Conservation (phyloP, 2,888 invertebrate genomes). For the Hypomecis atomaria region DNA sequence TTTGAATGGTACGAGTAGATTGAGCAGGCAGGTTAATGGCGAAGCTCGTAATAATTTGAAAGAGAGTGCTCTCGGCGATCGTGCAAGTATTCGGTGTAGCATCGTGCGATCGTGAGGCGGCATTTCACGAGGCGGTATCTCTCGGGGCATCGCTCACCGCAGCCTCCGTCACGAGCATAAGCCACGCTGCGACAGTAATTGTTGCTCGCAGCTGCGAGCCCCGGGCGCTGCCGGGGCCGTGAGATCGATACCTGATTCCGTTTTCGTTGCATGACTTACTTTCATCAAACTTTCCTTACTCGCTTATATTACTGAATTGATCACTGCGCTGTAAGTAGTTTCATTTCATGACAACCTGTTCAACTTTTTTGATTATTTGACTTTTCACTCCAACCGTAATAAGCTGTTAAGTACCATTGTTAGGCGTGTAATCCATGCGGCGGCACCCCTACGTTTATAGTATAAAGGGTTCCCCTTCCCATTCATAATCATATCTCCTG, state of each 20-base stretch:
- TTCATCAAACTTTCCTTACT: slow-evolving; percentile 37
- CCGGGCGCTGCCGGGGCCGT: slow-evolving; percentile 67
- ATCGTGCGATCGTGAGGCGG: slow-evolving; percentile 77
- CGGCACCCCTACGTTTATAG: slow-evolving; percentile 60
- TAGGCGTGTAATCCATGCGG: slow-evolving; percentile 73
- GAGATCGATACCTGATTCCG: slow-evolving; percentile 62
- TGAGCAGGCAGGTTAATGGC: slow-evolving; percentile 23
- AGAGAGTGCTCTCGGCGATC: slow-evolving; percentile 61
- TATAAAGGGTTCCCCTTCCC: slow-evolving; percentile 61
- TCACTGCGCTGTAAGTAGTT: slow-evolving; percentile 9
- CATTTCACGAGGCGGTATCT: slow-evolving; percentile 79
- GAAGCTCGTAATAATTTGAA: slow-evolving; percentile 42
- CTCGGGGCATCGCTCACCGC: slow-evolving; percentile 74
- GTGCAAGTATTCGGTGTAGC: slow-evolving; percentile 70
- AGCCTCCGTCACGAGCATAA: slow-evolving; percentile 80
- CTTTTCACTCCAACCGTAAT: slow-evolving; percentile 69
- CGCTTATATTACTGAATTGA: slow-evolving; percentile 9
- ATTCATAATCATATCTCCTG: slow-evolving; percentile 57
- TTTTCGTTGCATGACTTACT: slow-evolving; percentile 39
- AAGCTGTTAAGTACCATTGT: slow-evolving; percentile 72
- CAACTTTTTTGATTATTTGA: slow-evolving; percentile 53
- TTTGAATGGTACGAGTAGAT: neutral
- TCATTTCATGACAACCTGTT: slow-evolving; percentile 17
- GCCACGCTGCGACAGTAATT: slow-evolving; percentile 75
- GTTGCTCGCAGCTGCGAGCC: slow-evolving; percentile 74